These are phyloP conservation scores for Edolisoma coerulescens DNA, from an alignment of 2,113 vertebrate species.

Conservation along the genomic window DNA sequence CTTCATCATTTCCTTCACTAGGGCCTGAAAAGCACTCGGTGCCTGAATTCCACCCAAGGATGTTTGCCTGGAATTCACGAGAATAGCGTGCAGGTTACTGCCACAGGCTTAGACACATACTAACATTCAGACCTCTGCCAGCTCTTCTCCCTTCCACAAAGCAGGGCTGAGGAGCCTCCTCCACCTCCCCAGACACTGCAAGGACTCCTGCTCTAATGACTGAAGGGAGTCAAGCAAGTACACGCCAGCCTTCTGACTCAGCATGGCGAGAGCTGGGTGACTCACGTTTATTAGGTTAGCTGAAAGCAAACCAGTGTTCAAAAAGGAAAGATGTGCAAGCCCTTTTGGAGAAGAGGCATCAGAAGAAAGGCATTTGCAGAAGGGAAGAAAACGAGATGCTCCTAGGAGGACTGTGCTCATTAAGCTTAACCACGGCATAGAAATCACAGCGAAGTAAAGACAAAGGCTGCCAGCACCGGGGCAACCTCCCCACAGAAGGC, in stretches of 20 bases:
- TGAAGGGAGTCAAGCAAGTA: not conserved
- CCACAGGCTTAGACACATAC: not conserved
- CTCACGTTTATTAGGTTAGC: not conserved
- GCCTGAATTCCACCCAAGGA: not conserved
- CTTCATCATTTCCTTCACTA: not conserved
- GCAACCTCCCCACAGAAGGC: not conserved
- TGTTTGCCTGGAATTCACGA: not conserved
- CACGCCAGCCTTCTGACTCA: not conserved
- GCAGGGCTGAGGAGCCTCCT: not conserved
- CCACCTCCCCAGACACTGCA: not conserved
- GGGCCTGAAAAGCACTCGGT: rapidly evolving
- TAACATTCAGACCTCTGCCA: not conserved
- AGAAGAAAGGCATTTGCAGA: not conserved
- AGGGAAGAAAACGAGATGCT: not conserved
- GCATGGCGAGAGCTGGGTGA: not conserved
- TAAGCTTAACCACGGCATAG: not conserved
- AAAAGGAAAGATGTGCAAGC: not conserved
- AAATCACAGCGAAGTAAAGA: constrained; percentile 2
- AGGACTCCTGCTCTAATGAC: not conserved
- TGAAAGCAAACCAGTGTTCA: not conserved
- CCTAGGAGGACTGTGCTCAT: not conserved
- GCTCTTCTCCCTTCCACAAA: not conserved
- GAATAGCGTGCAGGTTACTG: not conserved
- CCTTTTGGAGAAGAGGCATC: not conserved
- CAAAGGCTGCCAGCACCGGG: not conserved